phyloP scores from a whole-genome alignment of 2,113 vertebrate genomes.

The Burhinus oedicnemus region DNA sequence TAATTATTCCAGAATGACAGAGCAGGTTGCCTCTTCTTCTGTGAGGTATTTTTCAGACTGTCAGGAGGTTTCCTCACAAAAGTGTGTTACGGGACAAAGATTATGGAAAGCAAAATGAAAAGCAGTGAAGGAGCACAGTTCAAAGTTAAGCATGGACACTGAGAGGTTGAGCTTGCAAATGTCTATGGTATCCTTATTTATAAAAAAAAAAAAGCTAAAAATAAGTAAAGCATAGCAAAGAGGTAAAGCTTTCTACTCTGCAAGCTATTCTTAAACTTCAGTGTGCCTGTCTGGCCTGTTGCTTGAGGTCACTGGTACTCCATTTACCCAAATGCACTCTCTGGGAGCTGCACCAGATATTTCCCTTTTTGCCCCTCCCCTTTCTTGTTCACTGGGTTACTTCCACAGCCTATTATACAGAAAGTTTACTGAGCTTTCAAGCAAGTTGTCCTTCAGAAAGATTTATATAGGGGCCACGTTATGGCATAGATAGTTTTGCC shows the following conservation, averaged over 20 bases:
- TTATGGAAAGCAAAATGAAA: not conserved
- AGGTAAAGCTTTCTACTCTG: constrained; percentile 5
- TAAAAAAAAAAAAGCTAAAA: not conserved
- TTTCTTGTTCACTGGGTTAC: not conserved
- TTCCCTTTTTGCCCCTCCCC: not conserved
- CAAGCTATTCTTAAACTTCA: constrained; percentile 12
- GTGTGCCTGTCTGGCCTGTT: not conserved
- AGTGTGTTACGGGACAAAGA: not conserved
- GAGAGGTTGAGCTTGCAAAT: not conserved
- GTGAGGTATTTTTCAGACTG: not conserved
- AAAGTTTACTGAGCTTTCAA: constrained; percentile 1
- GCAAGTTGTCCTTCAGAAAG: constrained; percentile 23
- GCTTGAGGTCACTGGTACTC: not conserved
- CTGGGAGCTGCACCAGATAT: not conserved
- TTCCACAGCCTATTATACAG: not conserved
- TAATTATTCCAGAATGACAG: not conserved
- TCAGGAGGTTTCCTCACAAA: not conserved
- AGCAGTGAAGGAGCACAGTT: not conserved
- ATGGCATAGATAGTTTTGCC: constrained; percentile 13
- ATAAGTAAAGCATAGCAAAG: not conserved
- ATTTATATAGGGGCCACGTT: constrained; percentile 3
- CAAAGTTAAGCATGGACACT: not conserved
- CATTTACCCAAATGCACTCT: not conserved
- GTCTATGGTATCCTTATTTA: not conserved
- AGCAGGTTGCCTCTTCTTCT: not conserved